Evolutionary conservation across 2,113 vertebrate genomes (phyloP).

Genomic region (Gasterosteus nipponicus): DNA sequence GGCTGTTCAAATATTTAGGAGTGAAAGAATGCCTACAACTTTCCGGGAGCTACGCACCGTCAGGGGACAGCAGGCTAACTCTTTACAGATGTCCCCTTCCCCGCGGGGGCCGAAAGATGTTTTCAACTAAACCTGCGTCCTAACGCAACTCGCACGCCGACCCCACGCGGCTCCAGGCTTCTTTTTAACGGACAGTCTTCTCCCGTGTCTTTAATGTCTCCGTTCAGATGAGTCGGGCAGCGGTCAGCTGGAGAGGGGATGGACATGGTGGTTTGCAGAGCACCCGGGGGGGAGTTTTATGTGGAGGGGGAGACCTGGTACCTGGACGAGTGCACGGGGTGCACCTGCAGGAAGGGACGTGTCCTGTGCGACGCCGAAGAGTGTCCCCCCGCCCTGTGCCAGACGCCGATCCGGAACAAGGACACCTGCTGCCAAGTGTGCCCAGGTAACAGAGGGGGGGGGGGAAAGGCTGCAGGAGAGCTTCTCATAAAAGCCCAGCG

Average conservation of each 20-base stretch:
- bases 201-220: slow-evolving; percentile 1
- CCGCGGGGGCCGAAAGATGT: slow-evolving; percentile 45
- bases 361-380: slow-evolving; percentile 84
- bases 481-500: slow-evolving; percentile 5
- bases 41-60: slow-evolving; percentile 54
- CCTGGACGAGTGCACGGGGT: slow-evolving; percentile 84
- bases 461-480: neutral
- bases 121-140: slow-evolving; percentile 42
- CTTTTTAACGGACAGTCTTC: slow-evolving; percentile 15
- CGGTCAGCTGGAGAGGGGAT: slow-evolving; percentile 79
- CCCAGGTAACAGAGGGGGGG: slow-evolving; percentile 69
- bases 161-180: slow-evolving; percentile 19
- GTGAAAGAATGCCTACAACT: slow-evolving; percentile 64
- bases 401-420: slow-evolving; percentile 76
- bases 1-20: slow-evolving; percentile 73
- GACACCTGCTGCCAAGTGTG: slow-evolving; percentile 83
- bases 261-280: slow-evolving; percentile 84
- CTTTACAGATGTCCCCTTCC: slow-evolving; percentile 63
- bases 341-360: slow-evolving; percentile 83
- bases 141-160: slow-evolving; percentile 27
- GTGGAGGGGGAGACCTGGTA: slow-evolving; percentile 87
- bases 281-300: slow-evolving; percentile 82
- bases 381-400: slow-evolving; percentile 85
- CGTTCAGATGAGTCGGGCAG: slow-evolving; percentile 81
- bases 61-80: slow-evolving; percentile 57